These are phyloP conservation scores for Tursiops truncatus DNA, from an alignment of 2,113 vertebrate species.

Conservation along the genomic window DNA sequence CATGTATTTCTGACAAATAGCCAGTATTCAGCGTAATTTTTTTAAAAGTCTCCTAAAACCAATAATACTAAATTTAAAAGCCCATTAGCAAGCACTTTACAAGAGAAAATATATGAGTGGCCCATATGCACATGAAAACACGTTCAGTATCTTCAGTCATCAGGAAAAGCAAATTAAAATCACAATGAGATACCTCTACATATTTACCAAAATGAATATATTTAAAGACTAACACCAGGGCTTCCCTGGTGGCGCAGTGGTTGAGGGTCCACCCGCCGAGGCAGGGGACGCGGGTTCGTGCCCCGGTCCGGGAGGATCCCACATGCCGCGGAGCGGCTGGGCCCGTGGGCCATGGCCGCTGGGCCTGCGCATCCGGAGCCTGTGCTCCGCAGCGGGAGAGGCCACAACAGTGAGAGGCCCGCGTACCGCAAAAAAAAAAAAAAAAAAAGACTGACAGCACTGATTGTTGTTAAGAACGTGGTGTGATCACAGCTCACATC, in stretches of 20 bases:
- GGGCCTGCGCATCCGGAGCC: rapidly evolving
- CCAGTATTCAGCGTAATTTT: not conserved
- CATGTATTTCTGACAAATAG: not conserved
- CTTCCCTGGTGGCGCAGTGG: too few species aligned
- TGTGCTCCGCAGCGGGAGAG: too few species aligned
- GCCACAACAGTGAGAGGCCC: too few species aligned
- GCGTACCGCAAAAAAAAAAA: too few species aligned
- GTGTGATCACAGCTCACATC: not conserved
- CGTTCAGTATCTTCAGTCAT: not conserved
- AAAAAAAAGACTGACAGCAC: not conserved
- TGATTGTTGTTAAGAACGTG: not conserved
- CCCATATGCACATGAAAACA: not conserved
- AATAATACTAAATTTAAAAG: not conserved
- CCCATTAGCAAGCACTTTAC: not conserved
- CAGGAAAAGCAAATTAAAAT: not conserved
- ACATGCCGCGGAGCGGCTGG: too few species aligned
- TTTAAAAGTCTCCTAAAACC: not conserved
- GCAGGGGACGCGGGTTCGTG: too few species aligned
- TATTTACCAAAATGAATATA: not conserved
- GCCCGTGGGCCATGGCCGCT: too few species aligned
- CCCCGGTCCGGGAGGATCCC: too few species aligned
- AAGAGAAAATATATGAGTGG: not conserved
- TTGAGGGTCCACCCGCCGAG: too few species aligned
- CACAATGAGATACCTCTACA: not conserved
- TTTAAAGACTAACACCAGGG: not conserved